Percentiles rank a stretch among this genome's conserved stretches.
Evolutionary conservation across 2,888 invertebrate species (phyloP).

Genomic region (Ferrisia virgata): DNA sequence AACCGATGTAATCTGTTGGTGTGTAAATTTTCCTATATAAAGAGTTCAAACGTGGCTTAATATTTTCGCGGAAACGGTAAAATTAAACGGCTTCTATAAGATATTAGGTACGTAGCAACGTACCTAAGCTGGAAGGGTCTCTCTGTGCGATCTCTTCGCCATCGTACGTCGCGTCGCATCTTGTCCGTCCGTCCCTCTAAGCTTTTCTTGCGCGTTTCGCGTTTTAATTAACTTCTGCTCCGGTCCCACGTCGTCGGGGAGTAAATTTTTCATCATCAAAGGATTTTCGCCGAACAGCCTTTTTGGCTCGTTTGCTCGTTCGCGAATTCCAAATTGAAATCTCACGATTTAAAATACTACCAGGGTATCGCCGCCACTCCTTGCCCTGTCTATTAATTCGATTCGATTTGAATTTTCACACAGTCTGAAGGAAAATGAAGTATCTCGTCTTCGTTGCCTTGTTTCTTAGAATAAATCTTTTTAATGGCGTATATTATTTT

Average conservation of each 20-base stretch:
- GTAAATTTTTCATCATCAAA: neutral
- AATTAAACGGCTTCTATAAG: neutral
- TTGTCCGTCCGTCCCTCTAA: neutral
- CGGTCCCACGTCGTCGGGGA: neutral
- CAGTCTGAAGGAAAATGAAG: too few species aligned
- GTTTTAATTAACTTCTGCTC: neutral
- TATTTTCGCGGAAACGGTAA: neutral
- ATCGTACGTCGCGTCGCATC: neutral
- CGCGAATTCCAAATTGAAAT: neutral
- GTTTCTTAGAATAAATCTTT: too few species aligned
- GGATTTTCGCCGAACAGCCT: neutral
- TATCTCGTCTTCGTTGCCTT: too few species aligned
- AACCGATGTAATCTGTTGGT: neutral
- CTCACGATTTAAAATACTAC: neutral
- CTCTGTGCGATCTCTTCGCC: neutral
- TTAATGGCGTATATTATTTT: too few species aligned
- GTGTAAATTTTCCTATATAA: constrained; percentile 8
- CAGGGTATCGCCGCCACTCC: neutral
- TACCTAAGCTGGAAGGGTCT: neutral
- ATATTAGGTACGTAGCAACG: too few species aligned
- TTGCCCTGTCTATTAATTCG: neutral
- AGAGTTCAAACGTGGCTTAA: neutral
- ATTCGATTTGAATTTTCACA: too few species aligned
- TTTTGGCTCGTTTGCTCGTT: neutral
- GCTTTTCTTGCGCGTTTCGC: neutral